phyloP scores from a whole-genome alignment of 2,888 invertebrate genomes.

The Ichneumoninae sp. region DNA sequence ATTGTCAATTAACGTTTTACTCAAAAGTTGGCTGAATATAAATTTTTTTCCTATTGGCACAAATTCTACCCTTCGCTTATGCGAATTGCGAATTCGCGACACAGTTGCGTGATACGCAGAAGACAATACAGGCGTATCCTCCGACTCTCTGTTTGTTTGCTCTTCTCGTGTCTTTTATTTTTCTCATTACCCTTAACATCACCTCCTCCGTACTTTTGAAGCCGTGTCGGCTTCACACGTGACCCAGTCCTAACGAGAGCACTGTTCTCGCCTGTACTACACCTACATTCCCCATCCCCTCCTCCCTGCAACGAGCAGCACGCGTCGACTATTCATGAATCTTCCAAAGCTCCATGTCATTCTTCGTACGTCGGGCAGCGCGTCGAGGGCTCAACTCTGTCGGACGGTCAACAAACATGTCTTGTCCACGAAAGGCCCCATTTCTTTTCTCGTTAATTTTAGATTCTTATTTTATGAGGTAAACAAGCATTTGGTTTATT shows the following conservation, averaged over 20 bases:
- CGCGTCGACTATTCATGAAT: slow-evolving; percentile 41
- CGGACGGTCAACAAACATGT: neutral
- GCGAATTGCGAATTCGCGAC: neutral
- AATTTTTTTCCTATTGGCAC: neutral
- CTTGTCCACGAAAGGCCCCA: too few relatives aligned
- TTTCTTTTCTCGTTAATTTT: neutral
- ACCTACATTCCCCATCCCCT: slow-evolving; percentile 14
- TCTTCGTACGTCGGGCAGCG: slow-evolving; percentile 28
- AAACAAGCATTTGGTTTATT: too few relatives aligned
- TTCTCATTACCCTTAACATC: slow-evolving; percentile 15
- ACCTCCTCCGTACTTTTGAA: slow-evolving; percentile 31
- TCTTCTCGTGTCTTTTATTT: neutral
- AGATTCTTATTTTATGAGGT: too few relatives aligned
- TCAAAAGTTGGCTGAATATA: neutral
- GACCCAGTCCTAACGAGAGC: slow-evolving; percentile 45
- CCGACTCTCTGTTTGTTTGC: slow-evolving; percentile 8
- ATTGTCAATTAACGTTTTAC: neutral
- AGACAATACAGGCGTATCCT: neutral
- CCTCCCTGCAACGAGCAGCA: slow-evolving; percentile 18
- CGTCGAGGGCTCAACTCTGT: neutral
- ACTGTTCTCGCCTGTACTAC: slow-evolving; percentile 31
- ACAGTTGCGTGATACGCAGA: neutral
- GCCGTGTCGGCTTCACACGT: slow-evolving; percentile 28
- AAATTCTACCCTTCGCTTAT: neutral
- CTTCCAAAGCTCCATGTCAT: slow-evolving; percentile 29